phyloP scores from a whole-genome alignment of 2,113 vertebrate genomes.

The Notarius quadriscutis region DNA sequence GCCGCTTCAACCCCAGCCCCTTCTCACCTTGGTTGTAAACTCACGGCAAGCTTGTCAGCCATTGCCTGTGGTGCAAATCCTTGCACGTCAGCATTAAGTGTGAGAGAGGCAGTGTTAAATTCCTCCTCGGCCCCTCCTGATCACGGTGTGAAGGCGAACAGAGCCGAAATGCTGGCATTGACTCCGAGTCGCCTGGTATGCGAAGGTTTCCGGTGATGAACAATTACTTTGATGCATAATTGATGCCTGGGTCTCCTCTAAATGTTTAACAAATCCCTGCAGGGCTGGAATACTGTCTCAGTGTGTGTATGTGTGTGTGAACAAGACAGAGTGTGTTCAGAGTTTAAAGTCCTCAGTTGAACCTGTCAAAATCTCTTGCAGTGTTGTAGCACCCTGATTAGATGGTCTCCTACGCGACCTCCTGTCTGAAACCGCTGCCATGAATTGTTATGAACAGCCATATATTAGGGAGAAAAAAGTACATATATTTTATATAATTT shows the following conservation, averaged over 20 bases:
- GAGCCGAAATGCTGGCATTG: constrained; percentile 26
- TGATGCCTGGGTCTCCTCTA: constrained; percentile 55
- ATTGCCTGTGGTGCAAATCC: constrained; percentile 40
- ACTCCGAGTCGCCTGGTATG: constrained; percentile 25
- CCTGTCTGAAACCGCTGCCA: neutral
- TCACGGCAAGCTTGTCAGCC: constrained; percentile 19
- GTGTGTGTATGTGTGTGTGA: constrained; percentile 8
- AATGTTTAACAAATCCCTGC: constrained; percentile 58
- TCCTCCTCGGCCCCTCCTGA: constrained; percentile 39
- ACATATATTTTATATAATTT: neutral
- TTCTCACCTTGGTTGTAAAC: constrained; percentile 41
- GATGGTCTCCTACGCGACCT: neutral
- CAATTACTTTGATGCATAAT: constrained; percentile 68
- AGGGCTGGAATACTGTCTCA: constrained; percentile 1
- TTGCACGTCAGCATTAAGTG: constrained; percentile 38
- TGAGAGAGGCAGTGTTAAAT: constrained; percentile 34
- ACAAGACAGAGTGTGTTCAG: constrained; percentile 22
- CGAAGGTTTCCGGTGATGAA: constrained; percentile 53
- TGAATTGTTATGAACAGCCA: neutral
- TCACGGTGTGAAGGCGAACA: constrained; percentile 6
- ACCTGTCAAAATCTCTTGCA: constrained; percentile 9
- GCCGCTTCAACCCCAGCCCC: neutral
- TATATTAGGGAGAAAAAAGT: neutral
- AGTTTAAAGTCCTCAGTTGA: constrained; percentile 24
- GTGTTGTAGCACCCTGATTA: neutral